Evolutionary conservation across 2,888 invertebrate species (phyloP), one percentile per base, ranked within the genome.

Genomic region (Atrina japonica): DNA sequence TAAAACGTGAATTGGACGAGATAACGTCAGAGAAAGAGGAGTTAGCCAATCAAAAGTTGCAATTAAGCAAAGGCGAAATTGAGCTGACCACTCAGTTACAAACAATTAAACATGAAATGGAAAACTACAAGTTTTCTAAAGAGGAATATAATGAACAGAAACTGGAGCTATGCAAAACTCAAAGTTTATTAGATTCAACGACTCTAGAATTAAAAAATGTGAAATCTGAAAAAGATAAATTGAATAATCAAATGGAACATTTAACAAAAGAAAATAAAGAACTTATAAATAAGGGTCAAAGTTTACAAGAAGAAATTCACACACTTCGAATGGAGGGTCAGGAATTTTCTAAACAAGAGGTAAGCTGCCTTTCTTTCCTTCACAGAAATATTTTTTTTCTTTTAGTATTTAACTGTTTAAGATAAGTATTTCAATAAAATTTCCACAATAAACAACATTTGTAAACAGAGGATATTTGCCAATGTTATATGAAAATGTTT

Each of bases 191-290:
- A 67, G 76, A 80, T 65, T 61, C 76, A 41, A 75, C 73, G 55
- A 73, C 79, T 9, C 11, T 70, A 16, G 81, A 81, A 63, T 71
- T 72, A 59, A 72, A 71, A 29, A 60, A 55, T 49, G 41, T 71
- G n/a, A 61, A 63, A 52, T 52, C 61, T n/a, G 68, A 63, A 25
- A 70, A 70, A 43, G 43, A 75, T 23, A 65, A 74, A 60, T 60
- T 79, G 43, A 70, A 53, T 58, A 56, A 71, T 40, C 74, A 78
- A 66, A 76, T 77, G 6, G 84, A 86, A 47, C 74, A 71, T 23
- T 56, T 85, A 27, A 74, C 73, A 45, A 86, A 83, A 55, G 85
- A 85, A 53, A 85, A 86, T 72, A 84, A 83, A 40, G 83, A 84
- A 9, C 60, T 86, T 56, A 68, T 77, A 21, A 83, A 85, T 69